These are phyloP conservation scores for Eupithecia inturbata DNA, from an alignment of 2,888 invertebrate species.

Conservation along the genomic window DNA sequence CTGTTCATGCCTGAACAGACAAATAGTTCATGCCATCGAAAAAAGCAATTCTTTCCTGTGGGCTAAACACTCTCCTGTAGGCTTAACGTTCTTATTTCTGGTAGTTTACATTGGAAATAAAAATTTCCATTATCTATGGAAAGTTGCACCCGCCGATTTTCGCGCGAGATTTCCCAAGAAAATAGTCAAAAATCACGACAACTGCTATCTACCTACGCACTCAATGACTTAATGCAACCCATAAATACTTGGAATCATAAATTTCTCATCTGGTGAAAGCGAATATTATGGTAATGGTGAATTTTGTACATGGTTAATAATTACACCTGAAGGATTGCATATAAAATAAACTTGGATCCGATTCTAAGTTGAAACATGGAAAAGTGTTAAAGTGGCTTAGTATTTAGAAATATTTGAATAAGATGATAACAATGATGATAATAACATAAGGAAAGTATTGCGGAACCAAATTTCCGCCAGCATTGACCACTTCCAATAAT, in stretches of 20 bases:
- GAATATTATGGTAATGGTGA: slow-evolving; percentile 72
- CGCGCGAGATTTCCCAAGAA: too few species aligned
- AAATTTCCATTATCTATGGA: too few species aligned
- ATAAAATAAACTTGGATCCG: slow-evolving; percentile 90
- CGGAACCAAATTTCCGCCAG: slow-evolving; percentile 86
- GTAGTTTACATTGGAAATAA: too few species aligned
- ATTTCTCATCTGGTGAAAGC: slow-evolving; percentile 80
- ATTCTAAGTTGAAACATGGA: slow-evolving; percentile 87
- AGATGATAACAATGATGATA: slow-evolving; percentile 73
- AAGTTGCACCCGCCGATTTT: too few species aligned
- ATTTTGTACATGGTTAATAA: slow-evolving; percentile 90
- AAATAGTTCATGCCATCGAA: neutral
- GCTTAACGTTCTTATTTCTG: too few species aligned
- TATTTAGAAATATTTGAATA: slow-evolving; percentile 88
- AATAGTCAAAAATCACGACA: too few species aligned
- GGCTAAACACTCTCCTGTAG: too few species aligned
- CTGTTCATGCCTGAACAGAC: neutral
- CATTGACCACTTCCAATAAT: slow-evolving; percentile 87
- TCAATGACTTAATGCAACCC: too few species aligned
- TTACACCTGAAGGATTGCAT: slow-evolving; percentile 87
- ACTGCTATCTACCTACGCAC: too few species aligned
- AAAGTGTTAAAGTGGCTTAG: slow-evolving; percentile 84
- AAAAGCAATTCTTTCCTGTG: too few species aligned
- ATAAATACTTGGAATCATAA: slow-evolving; percentile 88
- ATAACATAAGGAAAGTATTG: slow-evolving; percentile 86